A percentile compares a stretch with the other conserved stretches of the same genome.
Evolutionary conservation across 1,140 invertebrate genomes (phyloP).

Genomic region (Augochlora pura): DNA sequence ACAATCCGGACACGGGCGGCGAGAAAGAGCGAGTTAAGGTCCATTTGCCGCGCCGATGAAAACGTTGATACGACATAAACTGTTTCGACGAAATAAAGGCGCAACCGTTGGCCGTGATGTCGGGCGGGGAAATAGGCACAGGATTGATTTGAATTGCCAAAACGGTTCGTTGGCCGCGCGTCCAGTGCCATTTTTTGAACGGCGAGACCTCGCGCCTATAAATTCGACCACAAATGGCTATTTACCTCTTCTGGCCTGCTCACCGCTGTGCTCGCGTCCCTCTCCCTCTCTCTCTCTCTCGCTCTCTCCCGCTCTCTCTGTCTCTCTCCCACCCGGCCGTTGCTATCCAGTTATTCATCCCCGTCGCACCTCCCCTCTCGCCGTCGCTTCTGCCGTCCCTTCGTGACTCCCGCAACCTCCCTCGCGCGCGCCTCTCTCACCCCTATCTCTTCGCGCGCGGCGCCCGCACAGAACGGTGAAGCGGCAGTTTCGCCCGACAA

Average conservation of each 20-base stretch:
- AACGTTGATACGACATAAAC: slow-evolving; percentile 24
- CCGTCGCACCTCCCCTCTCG: slow-evolving; percentile 13
- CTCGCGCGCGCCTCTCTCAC: slow-evolving; percentile 13
- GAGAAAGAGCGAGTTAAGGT: slow-evolving; percentile 4
- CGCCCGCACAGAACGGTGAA: slow-evolving; percentile 28
- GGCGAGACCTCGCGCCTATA: slow-evolving; percentile 48
- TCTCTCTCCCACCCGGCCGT: background rate
- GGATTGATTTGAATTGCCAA: slow-evolving; percentile 46
- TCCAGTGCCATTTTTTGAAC: slow-evolving; percentile 50
- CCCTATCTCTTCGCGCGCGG: slow-evolving; percentile 30
- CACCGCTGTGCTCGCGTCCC: slow-evolving; percentile 30
- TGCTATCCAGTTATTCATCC: slow-evolving; percentile 33
- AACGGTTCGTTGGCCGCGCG: slow-evolving; percentile 46
- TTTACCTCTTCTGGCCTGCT: slow-evolving; percentile 55
- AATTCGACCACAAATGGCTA: slow-evolving; percentile 57
- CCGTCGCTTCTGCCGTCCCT: slow-evolving; percentile 21
- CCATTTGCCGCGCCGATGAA: slow-evolving; percentile 15
- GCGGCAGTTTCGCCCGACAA: slow-evolving; percentile 66
- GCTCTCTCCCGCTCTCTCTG: slow-evolving; percentile 52
- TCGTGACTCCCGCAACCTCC: background rate
- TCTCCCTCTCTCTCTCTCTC: slow-evolving; percentile 31
- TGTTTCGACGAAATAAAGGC: slow-evolving; percentile 40
- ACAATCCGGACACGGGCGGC: background rate
- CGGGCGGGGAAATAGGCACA: slow-evolving; percentile 7
- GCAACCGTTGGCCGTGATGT: background rate